Base-by-base conservation (phyloP, 1,140 invertebrate species). In the Bathynomus jamesi region DNA sequence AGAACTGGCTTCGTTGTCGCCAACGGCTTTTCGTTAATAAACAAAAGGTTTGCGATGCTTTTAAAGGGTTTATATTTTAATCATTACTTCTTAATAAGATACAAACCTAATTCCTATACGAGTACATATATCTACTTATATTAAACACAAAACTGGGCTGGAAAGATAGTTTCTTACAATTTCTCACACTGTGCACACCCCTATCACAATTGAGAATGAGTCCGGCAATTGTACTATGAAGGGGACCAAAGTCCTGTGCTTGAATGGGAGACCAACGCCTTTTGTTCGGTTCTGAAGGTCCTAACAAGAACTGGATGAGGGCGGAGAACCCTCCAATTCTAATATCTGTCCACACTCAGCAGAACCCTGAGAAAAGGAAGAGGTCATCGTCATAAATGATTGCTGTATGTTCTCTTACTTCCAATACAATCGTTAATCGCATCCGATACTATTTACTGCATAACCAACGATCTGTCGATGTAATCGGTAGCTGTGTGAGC, bases 331-430 rank as follows among this genome's bases (percentile, higher is more conserved):
- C 82, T 72, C 82, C 68, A 80, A 74, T n/a, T 78, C 74, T 69
- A 85, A 81, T 72, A 85, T 80, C 73, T 85, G 83, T n/a, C 76
- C 76, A 76, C 82, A 83, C 17, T 84, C 81, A 62, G 80, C 81
- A 21, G 79, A 80, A 60, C 84, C 83, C 83, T 84, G 76, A 31
- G 78, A 80, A 76, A 67, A 76, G 72, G 72, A 65, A 13, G 40
- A 30, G 65, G 13, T 28, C 63, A 69, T 24, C 24, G 31, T 66
- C 68, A 28, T 71, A 40, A 32, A 76, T 25, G 31, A 61, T 32
- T 27, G 5, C 21, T 69, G 30, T 27, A 27, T 13, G 40, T 68
- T 61, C 4, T 61, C 40, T n/a, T n/a, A n/a, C n/a, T n/a, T n/a
- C n/a, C n/a, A 13, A 66, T 28, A 13, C 61, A 27, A 40, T 24